A percentile compares a stretch with the other conserved stretches of the same genome.
phyloP scores from a whole-genome alignment of 2,888 invertebrate species.

The Teleiodes luculella region DNA sequence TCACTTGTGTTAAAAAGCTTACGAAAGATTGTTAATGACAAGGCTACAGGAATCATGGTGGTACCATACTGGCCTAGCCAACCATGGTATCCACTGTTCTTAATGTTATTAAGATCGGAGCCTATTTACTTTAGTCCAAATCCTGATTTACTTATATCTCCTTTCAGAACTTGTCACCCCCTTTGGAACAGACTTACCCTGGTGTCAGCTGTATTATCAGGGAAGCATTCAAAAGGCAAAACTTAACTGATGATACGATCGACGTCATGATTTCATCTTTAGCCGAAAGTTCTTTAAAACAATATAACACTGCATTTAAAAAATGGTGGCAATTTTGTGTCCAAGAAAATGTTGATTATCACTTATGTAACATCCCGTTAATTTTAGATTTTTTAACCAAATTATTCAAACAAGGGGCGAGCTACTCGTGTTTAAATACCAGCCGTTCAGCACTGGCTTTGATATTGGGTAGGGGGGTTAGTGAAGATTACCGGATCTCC shows the following conservation, averaged over 20 bases:
- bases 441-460: neutral
- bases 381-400: too few species aligned
- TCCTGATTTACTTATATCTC: too few species aligned
- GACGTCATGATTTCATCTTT: conserved; percentile 10
- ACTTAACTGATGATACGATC: neutral
- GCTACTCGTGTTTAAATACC: neutral
- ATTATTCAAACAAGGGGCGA: too few species aligned
- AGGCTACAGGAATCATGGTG: conserved; percentile 16
- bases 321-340: conserved; percentile 13
- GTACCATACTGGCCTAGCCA: too few species aligned
- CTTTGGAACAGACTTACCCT: too few species aligned
- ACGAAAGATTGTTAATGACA: conserved; percentile 18
- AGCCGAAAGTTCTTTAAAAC: too few species aligned
- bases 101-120: too few species aligned
- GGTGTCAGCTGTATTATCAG: neutral
- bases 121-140: too few species aligned
- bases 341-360: neutral
- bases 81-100: too few species aligned
- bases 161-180: too few species aligned
- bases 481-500: neutral
- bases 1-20: conserved; percentile 14
- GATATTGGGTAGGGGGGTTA: neutral
- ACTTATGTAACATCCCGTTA: neutral
- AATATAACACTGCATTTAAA: conserved; percentile 4
- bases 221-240: conserved; percentile 2